phyloP scores from a whole-genome alignment of 1,140 invertebrate genomes.

The Latrodectus geometricus region DNA sequence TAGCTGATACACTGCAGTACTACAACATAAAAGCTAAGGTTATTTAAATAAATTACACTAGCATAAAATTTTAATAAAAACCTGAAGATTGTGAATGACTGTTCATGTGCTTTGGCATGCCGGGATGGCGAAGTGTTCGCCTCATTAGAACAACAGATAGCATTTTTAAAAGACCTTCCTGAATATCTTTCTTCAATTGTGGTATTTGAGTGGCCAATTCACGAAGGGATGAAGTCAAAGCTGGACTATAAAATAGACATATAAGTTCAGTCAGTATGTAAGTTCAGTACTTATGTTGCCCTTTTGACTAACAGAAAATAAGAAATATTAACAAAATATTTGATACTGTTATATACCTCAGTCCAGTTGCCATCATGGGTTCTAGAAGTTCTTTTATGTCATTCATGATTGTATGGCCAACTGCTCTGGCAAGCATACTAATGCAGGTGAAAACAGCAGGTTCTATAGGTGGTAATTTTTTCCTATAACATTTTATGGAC shows the following conservation, averaged over 20 bases:
- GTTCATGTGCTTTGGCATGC: conserved; percentile 73
- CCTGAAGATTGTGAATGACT: conserved; percentile 63
- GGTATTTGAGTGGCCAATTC: conserved; percentile 92
- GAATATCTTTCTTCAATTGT: conserved; percentile 87
- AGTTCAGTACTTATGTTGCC: not conserved
- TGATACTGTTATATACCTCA: conserved; percentile 68
- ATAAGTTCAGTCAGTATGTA: not conserved
- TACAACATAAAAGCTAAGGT: too few relatives aligned
- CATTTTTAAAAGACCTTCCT: conserved; percentile 89
- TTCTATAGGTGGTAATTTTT: conserved; percentile 73
- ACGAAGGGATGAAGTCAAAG: conserved; percentile 88
- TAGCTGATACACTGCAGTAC: too few relatives aligned
- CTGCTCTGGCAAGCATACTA: conserved; percentile 89
- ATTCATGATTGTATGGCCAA: conserved; percentile 78
- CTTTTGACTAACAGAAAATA: not conserved
- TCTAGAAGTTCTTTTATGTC: conserved; percentile 90
- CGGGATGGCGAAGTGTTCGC: conserved; percentile 83
- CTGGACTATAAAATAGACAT: conserved; percentile 74
- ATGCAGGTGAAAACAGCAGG: conserved; percentile 94
- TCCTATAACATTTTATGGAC: conserved; percentile 62
- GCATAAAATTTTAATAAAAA: not conserved
- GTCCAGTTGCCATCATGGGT: conserved; percentile 89
- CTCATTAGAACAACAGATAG: conserved; percentile 90
- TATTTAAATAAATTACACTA: too few relatives aligned
- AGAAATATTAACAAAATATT: not conserved